Conservation (phyloP, 2,113 vertebrate genomes). For the Blennius ocellaris region DNA sequence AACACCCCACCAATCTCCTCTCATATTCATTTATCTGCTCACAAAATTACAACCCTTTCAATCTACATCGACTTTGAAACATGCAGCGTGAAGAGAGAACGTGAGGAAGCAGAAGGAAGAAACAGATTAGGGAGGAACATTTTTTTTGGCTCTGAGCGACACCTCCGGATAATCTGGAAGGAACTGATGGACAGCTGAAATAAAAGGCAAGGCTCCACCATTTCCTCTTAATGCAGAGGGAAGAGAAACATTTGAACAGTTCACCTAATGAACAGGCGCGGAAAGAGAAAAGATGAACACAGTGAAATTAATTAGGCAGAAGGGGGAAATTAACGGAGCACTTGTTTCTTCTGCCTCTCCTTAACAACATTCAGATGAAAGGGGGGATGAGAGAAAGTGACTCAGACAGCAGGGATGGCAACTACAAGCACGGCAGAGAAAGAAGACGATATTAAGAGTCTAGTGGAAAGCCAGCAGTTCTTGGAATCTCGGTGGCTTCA, state of each 20-base stretch:
- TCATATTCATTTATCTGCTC: slow-evolving; percentile 58
- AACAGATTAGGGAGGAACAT: slow-evolving; percentile 61
- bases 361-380: slow-evolving; percentile 41
- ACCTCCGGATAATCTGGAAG: slow-evolving; percentile 62
- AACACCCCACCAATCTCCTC: slow-evolving; percentile 55
- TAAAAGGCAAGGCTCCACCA: slow-evolving; percentile 42
- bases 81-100: slow-evolving; percentile 18
- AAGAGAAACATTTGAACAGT: slow-evolving; percentile 40
- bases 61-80: slow-evolving; percentile 69
- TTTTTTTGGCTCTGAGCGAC: slow-evolving; percentile 30
- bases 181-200: slow-evolving; percentile 60
- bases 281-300: slow-evolving; percentile 37
- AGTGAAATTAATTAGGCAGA: slow-evolving; percentile 64
- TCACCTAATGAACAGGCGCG: slow-evolving; percentile 49
- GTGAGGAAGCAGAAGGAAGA: slow-evolving; percentile 46
- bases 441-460: slow-evolving; percentile 26
- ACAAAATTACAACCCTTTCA: slow-evolving; percentile 66
- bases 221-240: slow-evolving; percentile 15
- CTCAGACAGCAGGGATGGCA: slow-evolving; percentile 23
- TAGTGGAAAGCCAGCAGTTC: slow-evolving; percentile 50
- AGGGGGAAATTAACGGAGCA: slow-evolving; percentile 39
- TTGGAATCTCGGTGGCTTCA: slow-evolving; percentile 56
- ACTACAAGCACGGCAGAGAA: slow-evolving; percentile 23
- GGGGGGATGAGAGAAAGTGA: slow-evolving; percentile 30
- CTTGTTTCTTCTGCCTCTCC: slow-evolving; percentile 43